A percentile compares a stretch with the other conserved stretches of the same genome.
Evolutionary conservation across 37 sponge, comb jelly and placozoan genomes (phyloP).

Genomic region (Theonella swinhoei): DNA sequence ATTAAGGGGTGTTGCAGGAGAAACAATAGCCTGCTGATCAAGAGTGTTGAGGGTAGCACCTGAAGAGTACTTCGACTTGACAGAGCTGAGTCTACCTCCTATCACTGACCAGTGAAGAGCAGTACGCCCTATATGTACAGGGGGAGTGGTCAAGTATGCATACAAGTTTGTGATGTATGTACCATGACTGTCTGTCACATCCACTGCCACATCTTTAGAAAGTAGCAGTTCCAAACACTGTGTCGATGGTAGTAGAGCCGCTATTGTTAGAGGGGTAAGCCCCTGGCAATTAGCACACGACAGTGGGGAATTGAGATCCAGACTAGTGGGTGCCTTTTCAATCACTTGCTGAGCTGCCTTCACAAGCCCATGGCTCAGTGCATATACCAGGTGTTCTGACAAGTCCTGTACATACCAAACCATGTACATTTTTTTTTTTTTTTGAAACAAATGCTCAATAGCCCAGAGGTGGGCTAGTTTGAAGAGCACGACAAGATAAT

Average conservation of each 20-base stretch:
- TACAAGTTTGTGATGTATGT: not conserved
- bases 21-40: constrained; percentile 27
- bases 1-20: constrained; percentile 27
- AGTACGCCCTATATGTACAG: too few species aligned
- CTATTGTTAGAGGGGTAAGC: constrained; percentile 34
- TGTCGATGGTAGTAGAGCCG: not conserved
- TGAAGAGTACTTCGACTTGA: constrained; percentile 34
- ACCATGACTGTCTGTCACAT: constrained; percentile 2
- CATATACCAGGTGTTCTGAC: constrained; percentile 19
- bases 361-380: constrained; percentile 8
- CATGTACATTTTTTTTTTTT: not conserved
- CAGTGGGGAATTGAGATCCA: constrained; percentile 32
- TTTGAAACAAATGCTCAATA: too few species aligned
- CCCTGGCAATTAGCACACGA: constrained; percentile 28
- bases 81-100: constrained; percentile 4
- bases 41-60: not conserved
- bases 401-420: not conserved
- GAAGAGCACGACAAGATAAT: too few species aligned
- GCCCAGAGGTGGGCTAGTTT: too few species aligned
- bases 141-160: too few species aligned
- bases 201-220: constrained; percentile 18
- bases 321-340: not conserved
- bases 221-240: constrained; percentile 17
- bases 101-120: constrained; percentile 45
- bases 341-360: constrained; percentile 13